Evolutionary conservation across 2,888 invertebrate genomes (phyloP), one percentile per base, ranked within the genome.

Genomic region (Harpalus rufipes): DNA sequence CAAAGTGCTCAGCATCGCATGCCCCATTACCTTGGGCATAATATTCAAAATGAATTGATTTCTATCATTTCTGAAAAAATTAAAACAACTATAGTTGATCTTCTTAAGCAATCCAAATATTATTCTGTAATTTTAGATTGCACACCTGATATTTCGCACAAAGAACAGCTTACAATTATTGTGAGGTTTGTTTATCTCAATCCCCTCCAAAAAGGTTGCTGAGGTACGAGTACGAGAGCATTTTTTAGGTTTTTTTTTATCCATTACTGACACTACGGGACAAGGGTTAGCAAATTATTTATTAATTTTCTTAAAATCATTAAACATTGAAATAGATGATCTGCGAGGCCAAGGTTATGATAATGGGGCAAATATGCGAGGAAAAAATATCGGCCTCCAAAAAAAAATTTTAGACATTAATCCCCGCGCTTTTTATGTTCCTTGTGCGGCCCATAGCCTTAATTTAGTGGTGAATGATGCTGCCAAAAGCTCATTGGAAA

Each of bases 401-500:
- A 86, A 86, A 79, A 85, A 84, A 87, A 85, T 88, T 56, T 58
- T 87, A 76, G 85, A 86, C 39, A 5, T 86, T 32, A 87, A 87
- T 85, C 85, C 87, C 8, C 81, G 86, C 10, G 88, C 88, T 68
- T 87, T 88, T 80, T 89, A 79, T 85, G 87, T 88, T 16, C 88
- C 88, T n/a, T 88, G 88, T 78, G 81, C 87, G 76, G 81, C 81
- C 0, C 88, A 88, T 83, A 85, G 86, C 44, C 85, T 88, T 59
- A 88, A 89, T 88, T 86, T 87, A 72, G 85, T 88, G n/a, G 87
- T 88, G 16, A 88, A 87, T 78, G 87, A 88, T 80, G 87, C 87
- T 44, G 87, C 87, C 6, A 86, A 86, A 16, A 61, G 84, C 74
- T 82, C 78, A 12, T 21, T 79, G 10, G 83, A 86, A 68, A 85